Base-by-base conservation (phyloP, 2,113 vertebrate species). In the Steatornis caripensis region DNA sequence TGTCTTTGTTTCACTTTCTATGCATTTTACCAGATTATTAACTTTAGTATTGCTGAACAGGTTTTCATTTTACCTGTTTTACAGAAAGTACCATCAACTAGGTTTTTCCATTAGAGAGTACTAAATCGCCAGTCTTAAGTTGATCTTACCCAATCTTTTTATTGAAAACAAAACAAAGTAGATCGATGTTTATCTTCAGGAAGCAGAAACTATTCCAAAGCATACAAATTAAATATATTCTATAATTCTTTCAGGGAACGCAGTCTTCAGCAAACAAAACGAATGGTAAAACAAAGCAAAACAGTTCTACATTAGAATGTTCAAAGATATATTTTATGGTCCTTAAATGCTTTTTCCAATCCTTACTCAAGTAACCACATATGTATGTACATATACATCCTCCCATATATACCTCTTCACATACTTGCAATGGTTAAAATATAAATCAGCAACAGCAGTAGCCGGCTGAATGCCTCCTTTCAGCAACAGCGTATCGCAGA, bases 401-500 rank as follows among this genome's bases (percentile, higher is more conserved):
- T 84, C 61, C n/a, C 12, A 57, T 36, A 43, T 3, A 21, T 3
- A 87, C 11, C 34, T 65, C 61, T 91, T 39, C 53, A 32, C 0
- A 15, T 39, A 12, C 84, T 81, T 91, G 81, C 66, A 91, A 79
- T 20, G 15, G 93, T 95, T 95, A 96, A 96, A 95, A 71, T 39
- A 75, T 30, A 94, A 95, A 78, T 75, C 77, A 76, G 84, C 37
- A 80, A 48, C 60, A 93, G 85, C 91, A 90, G 90, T 43, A 84
- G 83, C 71, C 5, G 2, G 86, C 86, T 95, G 89, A 95, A 95
- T 77, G 89, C 69, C 84, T 95, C 94, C 91, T 95, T 89, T 93
- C 89, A 96, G 94, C 91, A 96, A 84, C 89, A 93, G 84, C 48
- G 68, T 66, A 91, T 36, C 84, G 93, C 95, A 94, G 95, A 96